phyloP scores from a whole-genome alignment of 2,797 vertebrate species.

The Chlorospingus semifuscus region DNA sequence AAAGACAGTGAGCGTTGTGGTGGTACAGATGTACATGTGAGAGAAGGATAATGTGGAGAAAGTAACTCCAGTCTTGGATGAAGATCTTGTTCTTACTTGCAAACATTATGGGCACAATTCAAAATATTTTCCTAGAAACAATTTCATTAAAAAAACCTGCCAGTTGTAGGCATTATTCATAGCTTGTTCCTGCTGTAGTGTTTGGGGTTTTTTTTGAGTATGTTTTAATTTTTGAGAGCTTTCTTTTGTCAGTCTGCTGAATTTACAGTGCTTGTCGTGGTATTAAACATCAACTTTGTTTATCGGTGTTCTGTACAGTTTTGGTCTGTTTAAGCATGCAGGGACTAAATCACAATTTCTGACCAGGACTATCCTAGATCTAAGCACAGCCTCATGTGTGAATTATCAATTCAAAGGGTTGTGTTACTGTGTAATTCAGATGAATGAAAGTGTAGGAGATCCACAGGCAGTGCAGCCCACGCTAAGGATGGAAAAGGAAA shows the following conservation, averaged over 20 bases:
- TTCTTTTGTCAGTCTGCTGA: not conserved
- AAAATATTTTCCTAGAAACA: not conserved
- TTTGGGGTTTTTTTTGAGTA: not conserved
- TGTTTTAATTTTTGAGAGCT: not conserved
- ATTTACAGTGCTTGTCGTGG: not conserved
- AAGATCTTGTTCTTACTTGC: not conserved
- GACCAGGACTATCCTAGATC: not conserved
- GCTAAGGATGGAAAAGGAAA: not conserved
- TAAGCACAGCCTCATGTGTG: not conserved
- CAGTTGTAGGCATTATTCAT: not conserved
- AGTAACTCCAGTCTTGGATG: not conserved
- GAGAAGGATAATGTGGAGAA: not conserved
- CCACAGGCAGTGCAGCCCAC: not conserved
- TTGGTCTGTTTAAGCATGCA: not conserved
- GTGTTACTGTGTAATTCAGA: not conserved
- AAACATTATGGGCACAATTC: not conserved
- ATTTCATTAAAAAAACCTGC: not conserved
- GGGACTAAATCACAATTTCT: not conserved
- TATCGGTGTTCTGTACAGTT: not conserved
- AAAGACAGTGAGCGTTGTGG: not conserved
- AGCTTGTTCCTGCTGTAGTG: not conserved
- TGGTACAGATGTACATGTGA: not conserved
- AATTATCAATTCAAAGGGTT: not conserved
- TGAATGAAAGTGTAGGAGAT: not conserved
- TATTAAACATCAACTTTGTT: not conserved